Evolutionary conservation across 1,140 invertebrate genomes (phyloP), one percentile per base, ranked within the genome.

Genomic region (Drosophila melanica): DNA sequence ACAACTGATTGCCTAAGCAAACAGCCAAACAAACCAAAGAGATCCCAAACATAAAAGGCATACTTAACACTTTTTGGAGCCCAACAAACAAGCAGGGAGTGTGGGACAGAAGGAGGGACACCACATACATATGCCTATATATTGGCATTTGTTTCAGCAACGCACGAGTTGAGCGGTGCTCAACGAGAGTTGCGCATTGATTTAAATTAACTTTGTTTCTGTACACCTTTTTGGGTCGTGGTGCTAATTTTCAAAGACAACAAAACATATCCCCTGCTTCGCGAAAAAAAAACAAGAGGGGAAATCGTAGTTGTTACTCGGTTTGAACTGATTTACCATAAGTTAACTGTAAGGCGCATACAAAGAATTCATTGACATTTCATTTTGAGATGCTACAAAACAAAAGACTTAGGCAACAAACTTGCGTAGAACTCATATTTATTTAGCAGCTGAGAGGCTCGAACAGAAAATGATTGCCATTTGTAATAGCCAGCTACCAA

Each of bases 61-160:
- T 87, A 89, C 79, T 87, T 89, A 89, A 89, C 84, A 87, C 84
- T 87, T 87, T 87, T 89, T 89, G 82, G 82, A 87, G 84, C 82
- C 84, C 79, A 87, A 89, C 84, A 77, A 86, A 86, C 82, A 75
- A 82, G 81, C 30, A 11, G 14, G 10, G 9, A 27, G 11, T 10
- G 45, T 14, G 44, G 16, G 30, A 42, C 16, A 50, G 14, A 23
- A 23, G 39, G 18, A 23, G 45, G 39, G 35, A n/a, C n/a, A 44
- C n/a, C 45, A 44, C 64, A 58, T 30, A 60, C 59, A 69, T 35
- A 35, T 54, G 51, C 51, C 27, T 33, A 44, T 45, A 45, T 63
- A 81, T 78, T 82, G 84, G 73, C 84, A 89, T 89, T 87, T 87
- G 84, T 87, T 87, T 87, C 84, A 81, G 81, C 78, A 72, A 86